phyloP scores from a whole-genome alignment of 2,888 invertebrate species.

The Marronus borbonicus region DNA sequence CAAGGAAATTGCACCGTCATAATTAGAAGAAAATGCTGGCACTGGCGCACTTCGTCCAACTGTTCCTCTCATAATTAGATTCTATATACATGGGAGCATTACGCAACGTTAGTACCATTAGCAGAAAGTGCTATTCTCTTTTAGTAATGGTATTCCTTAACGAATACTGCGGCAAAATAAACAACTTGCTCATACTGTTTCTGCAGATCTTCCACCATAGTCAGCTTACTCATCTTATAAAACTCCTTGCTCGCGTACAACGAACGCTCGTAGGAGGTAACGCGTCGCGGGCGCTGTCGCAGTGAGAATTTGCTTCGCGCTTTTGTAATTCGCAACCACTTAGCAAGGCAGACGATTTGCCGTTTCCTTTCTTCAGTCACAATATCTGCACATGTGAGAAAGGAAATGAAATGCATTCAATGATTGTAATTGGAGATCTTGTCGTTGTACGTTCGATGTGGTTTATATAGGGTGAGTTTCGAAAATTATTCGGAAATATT shows the following conservation, averaged over 20 bases:
- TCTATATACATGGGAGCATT: too few relatives aligned
- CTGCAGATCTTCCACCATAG: background rate
- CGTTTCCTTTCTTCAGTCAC: too few relatives aligned
- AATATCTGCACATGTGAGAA: too few relatives aligned
- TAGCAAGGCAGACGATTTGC: background rate
- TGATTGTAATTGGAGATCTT: too few relatives aligned
- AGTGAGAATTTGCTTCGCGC: constrained; percentile 1
- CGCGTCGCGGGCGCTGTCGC: background rate
- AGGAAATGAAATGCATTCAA: too few relatives aligned
- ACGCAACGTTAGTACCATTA: background rate
- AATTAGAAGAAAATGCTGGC: too few relatives aligned
- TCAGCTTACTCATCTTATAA: background rate
- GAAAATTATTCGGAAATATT: too few relatives aligned
- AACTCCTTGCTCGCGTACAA: background rate
- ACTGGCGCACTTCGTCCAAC: too few relatives aligned
- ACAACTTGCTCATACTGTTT: background rate
- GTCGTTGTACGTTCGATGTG: too few relatives aligned
- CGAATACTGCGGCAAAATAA: background rate
- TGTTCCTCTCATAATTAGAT: too few relatives aligned
- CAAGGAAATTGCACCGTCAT: too few relatives aligned
- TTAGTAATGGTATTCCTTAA: constrained; percentile 1
- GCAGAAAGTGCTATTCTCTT: constrained; percentile 4
- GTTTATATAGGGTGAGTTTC: too few relatives aligned
- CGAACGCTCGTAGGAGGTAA: background rate
- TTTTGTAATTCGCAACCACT: constrained; percentile 13